Evolutionary conservation across 2,888 invertebrate genomes (phyloP), one percentile per base, ranked within the genome.

Genomic region (Oscheius sp.): DNA sequence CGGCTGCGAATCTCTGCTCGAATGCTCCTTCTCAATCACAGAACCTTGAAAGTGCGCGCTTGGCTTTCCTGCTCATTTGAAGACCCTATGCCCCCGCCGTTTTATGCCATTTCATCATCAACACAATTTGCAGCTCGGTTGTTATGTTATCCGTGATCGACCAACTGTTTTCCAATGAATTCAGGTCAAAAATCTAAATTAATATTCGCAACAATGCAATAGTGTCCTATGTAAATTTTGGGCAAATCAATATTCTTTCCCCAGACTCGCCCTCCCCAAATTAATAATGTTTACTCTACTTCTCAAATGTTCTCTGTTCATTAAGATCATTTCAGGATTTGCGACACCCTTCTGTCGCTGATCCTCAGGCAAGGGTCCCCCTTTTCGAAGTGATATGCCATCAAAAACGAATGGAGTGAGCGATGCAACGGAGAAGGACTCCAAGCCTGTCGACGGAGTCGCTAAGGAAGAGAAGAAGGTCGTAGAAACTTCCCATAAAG

Each of bases 311-410:
- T 21, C 13, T 13, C 21, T 13, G 35, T 35, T 49, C 16, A 49
- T 16, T 61, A 45, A 18, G 29, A 21, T 1, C 18, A 18, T 66
- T 56, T 61, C 25, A 59, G 63, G 71, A 71, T 55, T 71, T 18
- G 61, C 56, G 71, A 45, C 56, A 29, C 2, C 21, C 18, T 21
- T n/a, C n/a, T 9, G 66, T 52, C 66, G 66, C 18, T 25, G n/a
- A 1, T 43, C 71, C 71, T 61, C 63, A 53, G 23, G 46, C 35
- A 61, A 71, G 71, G 71, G 71, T 71, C 71, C 71, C 71, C 71
- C 35, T 35, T 46, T 61, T 43, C 25, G 55, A 49, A 70, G 58
- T 59, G 27, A 23, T 41, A 71, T 71, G 71, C 52, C 71, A 61
- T 52, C 61, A 59, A 18, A 35, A n/a, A 18, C 29, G 35, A 41